phyloP scores from a whole-genome alignment of 2,113 vertebrate species.

The Psilopogon haemacephalus region DNA sequence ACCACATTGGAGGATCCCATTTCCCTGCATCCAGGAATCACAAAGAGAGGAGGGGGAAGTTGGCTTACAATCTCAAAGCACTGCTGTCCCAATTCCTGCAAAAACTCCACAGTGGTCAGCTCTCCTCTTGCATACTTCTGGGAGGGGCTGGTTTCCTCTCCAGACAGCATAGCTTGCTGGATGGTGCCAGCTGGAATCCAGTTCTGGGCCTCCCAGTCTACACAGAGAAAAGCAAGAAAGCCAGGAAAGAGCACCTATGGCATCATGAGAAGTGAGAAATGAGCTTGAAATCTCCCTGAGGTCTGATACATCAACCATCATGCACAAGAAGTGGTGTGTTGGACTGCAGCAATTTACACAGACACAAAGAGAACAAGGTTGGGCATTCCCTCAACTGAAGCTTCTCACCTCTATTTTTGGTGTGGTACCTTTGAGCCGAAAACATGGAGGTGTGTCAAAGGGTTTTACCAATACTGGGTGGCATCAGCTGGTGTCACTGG shows the following conservation, averaged over 20 bases:
- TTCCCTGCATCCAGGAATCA: background rate
- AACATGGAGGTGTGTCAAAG: background rate
- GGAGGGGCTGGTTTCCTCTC: conserved; percentile 70
- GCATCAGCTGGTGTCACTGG: background rate
- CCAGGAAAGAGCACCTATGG: background rate
- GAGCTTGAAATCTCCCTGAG: background rate
- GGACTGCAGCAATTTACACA: background rate
- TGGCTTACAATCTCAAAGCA: conserved; percentile 79
- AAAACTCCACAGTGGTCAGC: conserved; percentile 71
- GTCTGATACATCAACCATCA: accelerated
- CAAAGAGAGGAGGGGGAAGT: background rate
- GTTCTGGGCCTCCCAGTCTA: conserved; percentile 79
- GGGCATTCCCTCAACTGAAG: background rate
- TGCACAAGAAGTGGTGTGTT: accelerated
- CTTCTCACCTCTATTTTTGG: background rate
- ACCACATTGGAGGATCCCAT: background rate
- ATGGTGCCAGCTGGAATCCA: conserved; percentile 75
- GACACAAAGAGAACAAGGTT: no score
- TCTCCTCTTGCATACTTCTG: conserved; percentile 78
- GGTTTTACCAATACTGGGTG: background rate
- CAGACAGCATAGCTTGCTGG: conserved; percentile 54
- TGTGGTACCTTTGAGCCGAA: background rate
- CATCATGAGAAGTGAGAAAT: background rate
- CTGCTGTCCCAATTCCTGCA: conserved; percentile 71
- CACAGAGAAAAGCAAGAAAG: background rate